Base-by-base conservation (phyloP, 2,797 vertebrate species). In the Brachyalestes nurse region DNA sequence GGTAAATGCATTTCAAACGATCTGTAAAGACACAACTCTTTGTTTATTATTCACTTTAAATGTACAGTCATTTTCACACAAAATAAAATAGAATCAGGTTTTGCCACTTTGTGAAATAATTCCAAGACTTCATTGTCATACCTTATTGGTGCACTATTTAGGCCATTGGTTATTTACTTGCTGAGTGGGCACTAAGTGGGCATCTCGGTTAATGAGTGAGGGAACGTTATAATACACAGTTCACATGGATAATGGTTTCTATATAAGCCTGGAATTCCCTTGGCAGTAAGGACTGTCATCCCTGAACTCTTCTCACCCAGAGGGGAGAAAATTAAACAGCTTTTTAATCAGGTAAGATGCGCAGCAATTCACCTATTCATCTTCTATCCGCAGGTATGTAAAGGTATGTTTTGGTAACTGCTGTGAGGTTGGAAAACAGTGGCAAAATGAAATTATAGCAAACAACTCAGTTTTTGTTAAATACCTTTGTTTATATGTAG, bases 131-230 rank as follows among this genome's bases (percentile, higher is more conserved):
- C 42, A 71, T 81, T 81, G 55, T 70, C 61, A 40, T 77, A 70
- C 25, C 10, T 42, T 47, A 21, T 14, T 58, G 67, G 62, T 71
- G 51, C 75, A 38, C 62, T 42, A 25, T 74, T 64, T 76, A 73
- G 75, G 69, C 49, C 65, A 55, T 79, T 5, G 14, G 45, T 82
- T 58, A 66, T 67, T 73, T 80, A 71, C 55, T 73, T 88, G 81
- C 83, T 76, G 77, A 71, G 77, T 77, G 70, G 65, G 60, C 72
- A 80, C 8, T 66, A n/a, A 64, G 53, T 57, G 58, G 66, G n/a
- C 58, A 47, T 74, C 58, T 42, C 0, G 64, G 86, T 86, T 86
- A 85, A 84, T 86, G 75, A 83, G 76, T 88, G 49, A 83, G 73
- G 75, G 72, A 83, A 77, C 34, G 45, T 62, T 77, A 80, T 79